Evolutionary conservation across 1,140 invertebrate species (phyloP).

Genomic region (Lepidurus arcticus): DNA sequence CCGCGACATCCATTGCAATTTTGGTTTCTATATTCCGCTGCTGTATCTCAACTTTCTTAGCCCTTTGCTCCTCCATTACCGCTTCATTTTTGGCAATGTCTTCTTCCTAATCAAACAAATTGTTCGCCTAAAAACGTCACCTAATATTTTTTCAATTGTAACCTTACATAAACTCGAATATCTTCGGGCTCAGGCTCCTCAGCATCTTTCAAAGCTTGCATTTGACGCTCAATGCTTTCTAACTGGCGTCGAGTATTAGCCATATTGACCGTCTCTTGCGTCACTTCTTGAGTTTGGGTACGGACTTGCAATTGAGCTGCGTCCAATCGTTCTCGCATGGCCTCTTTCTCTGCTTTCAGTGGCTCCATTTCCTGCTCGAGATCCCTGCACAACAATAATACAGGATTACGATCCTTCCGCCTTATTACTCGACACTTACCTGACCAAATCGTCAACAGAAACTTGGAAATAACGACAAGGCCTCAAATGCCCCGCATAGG

Average conservation of each 20-base stretch:
- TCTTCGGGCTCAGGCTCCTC: neutral
- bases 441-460: constrained; percentile 55
- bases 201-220: neutral
- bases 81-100: neutral
- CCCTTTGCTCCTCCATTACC: neutral
- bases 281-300: neutral
- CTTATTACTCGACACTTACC: constrained; percentile 40
- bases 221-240: neutral
- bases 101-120: neutral
- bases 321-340: constrained; percentile 2
- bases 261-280: neutral
- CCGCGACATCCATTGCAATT: neutral
- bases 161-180: neutral
- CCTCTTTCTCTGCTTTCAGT: neutral
- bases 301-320: neutral
- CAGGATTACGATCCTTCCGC: neutral
- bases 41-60: neutral
- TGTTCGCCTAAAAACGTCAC: neutral
- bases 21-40: neutral
- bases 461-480: constrained; percentile 54
- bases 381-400: neutral
- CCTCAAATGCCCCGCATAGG: constrained; percentile 48
- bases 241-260: neutral
- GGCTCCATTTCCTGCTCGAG: neutral
- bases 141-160: neutral